Evolutionary conservation across 2,888 invertebrate species (phyloP).

Genomic region (Epiblema foenella): DNA sequence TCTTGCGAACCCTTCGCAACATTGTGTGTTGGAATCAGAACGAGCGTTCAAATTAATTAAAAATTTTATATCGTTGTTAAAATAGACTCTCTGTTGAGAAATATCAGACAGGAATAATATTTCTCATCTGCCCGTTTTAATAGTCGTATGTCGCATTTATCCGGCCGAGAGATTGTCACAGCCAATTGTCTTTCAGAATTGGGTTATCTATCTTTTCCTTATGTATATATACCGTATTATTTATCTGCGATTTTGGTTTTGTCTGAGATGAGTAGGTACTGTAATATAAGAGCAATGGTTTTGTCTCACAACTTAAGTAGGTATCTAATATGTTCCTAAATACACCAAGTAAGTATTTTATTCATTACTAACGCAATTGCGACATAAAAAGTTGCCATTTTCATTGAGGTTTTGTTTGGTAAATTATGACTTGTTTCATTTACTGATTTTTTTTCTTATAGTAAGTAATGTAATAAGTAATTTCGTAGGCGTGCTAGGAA

Average conservation of each 20-base stretch:
- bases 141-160: conserved; percentile 35
- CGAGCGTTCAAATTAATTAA: background rate
- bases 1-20: no score
- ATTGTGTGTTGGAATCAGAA: no score
- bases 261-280: background rate
- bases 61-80: background rate
- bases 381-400: no score
- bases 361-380: no score
- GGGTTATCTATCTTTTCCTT: conserved; percentile 22
- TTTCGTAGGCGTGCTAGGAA: no score
- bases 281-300: background rate
- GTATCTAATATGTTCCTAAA: background rate
- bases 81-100: conserved; percentile 1
- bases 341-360: no score
- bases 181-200: conserved; percentile 36
- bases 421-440: no score
- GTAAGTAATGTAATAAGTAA: no score
- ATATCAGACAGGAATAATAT: conserved; percentile 34
- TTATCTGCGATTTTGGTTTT: background rate
- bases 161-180: conserved; percentile 31
- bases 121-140: conserved; percentile 33
- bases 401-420: no score
- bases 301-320: background rate
- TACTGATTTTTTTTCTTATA: no score
- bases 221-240: background rate